Base-by-base conservation (phyloP, 1,140 invertebrate genomes). In the Oedothorax gibbosus region DNA sequence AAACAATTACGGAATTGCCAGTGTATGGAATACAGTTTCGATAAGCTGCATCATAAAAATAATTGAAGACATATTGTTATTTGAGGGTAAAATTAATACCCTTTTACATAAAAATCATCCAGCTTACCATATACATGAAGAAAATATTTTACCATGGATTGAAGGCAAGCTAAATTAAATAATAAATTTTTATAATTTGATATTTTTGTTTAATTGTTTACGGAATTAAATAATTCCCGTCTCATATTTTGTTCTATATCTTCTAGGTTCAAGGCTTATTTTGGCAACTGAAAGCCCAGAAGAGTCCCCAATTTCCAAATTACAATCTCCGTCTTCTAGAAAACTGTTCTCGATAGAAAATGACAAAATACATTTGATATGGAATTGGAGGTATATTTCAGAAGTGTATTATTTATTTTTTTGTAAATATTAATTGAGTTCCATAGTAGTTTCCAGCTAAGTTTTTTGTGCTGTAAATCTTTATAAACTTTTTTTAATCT, bases 381-480 rank as follows among this genome's bases (percentile, higher is more conserved):
- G 83, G 83, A 85, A 85, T 72, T 85, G 83, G 83, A 85, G 83
- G 83, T 85, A 50, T 68, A 21, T 69, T 53, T 35, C 14, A 72
- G 8, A 21, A 76, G 35, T 76, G 56, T 20, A 10, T 18, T 60
- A 76, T 18, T 76, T 15, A 35, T 57, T 57, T 15, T 60, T 78
- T 35, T 7, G 14, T 66, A 20, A 21, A 7, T 66, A 11, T n/a
- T 15, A 11, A 15, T 65, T 53, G n/a, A 21, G 18, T 62, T 6
- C 2, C 1, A 62, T 12, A 62, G 57, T 15, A 12, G 6, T 62
- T n/a, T n/a, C n/a, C n/a, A n/a, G n/a, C n/a, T n/a, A n/a, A n/a
- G n/a, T n/a, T n/a, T n/a, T n/a, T n/a, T n/a, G n/a, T n/a, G n/a
- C n/a, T n/a, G n/a, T n/a, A n/a, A n/a, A n/a, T n/a, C n/a, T n/a